Percentiles rank a stretch among this genome's conserved stretches.
Conservation (phyloP, 1,140 invertebrate genomes). For the Leptopilina boulardi region DNA sequence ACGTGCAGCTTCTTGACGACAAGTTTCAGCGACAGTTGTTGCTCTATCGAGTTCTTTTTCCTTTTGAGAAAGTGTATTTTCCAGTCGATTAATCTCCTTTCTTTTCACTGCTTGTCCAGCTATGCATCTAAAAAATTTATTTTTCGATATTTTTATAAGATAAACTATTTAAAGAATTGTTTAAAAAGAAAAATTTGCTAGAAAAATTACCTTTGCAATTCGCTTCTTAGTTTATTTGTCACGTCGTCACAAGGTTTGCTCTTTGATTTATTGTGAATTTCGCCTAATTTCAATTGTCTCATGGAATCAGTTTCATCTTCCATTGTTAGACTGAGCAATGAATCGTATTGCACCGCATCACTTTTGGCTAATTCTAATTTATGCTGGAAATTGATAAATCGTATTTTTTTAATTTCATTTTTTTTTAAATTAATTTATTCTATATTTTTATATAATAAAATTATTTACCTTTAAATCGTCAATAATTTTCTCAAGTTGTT, state of each 20-base stretch:
- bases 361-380: constrained; percentile 65
- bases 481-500: constrained; percentile 62
- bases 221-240: constrained; percentile 62
- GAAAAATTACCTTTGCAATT: constrained; percentile 61
- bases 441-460: too few species aligned
- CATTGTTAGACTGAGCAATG: constrained; percentile 56
- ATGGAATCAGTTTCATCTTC: constrained; percentile 71
- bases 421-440: too few species aligned
- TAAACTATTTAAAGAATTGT: constrained; percentile 9
- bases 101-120: constrained; percentile 66
- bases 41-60: constrained; percentile 67
- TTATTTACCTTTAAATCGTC: constrained; percentile 67
- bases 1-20: constrained; percentile 59
- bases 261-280: constrained; percentile 55
- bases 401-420: neutral
- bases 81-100: constrained; percentile 69
- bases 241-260: constrained; percentile 62
- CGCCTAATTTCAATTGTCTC: constrained; percentile 67
- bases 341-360: constrained; percentile 64
- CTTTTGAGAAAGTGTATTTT: constrained; percentile 64
- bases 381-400: constrained; percentile 49
- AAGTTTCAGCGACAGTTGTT: constrained; percentile 48
- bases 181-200: neutral
- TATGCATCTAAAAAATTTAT: constrained; percentile 57
- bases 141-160: constrained; percentile 32